Conservation (phyloP, 2,888 invertebrate species). For the Agrilus cyanescens region DNA sequence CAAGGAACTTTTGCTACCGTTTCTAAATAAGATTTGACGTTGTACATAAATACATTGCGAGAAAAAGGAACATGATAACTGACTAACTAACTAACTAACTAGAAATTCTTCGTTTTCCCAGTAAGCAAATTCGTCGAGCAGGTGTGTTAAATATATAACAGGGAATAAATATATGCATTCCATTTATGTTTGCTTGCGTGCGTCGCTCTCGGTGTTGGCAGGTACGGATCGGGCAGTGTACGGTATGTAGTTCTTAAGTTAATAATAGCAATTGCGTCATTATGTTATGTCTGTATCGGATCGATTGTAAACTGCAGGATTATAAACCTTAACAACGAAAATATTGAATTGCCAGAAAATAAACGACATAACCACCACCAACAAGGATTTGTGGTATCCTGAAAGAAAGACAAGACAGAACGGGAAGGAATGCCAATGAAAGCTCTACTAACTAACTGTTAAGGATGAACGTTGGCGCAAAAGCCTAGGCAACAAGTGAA, state of each 20-base stretch:
- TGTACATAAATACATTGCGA: too few species aligned
- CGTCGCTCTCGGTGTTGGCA: constrained; percentile 8
- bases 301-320: constrained; percentile 14
- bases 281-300: constrained; percentile 27
- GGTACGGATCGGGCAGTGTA: constrained; percentile 12
- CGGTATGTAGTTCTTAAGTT: constrained; percentile 8
- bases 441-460: constrained; percentile 1
- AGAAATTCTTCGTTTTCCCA: too few species aligned
- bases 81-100: too few species aligned
- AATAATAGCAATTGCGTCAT: constrained; percentile 28
- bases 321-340: constrained; percentile 14
- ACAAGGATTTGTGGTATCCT: too few species aligned
- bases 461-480: background rate
- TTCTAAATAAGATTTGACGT: too few species aligned
- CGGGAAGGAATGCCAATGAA: background rate
- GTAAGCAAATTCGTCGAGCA: constrained; percentile 5
- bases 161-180: constrained; percentile 11
- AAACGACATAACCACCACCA: too few species aligned
- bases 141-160: constrained; percentile 13
- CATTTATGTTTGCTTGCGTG: constrained; percentile 19
- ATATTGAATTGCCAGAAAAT: constrained; percentile 12
- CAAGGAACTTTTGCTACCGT: too few species aligned
- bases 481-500: constrained; percentile 20
- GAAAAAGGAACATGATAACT: too few species aligned
- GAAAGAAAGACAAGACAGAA: background rate